Percentiles rank a stretch among this genome's conserved stretches.
Conservation (phyloP, 2,888 invertebrate species). For the Allygus modestus region DNA sequence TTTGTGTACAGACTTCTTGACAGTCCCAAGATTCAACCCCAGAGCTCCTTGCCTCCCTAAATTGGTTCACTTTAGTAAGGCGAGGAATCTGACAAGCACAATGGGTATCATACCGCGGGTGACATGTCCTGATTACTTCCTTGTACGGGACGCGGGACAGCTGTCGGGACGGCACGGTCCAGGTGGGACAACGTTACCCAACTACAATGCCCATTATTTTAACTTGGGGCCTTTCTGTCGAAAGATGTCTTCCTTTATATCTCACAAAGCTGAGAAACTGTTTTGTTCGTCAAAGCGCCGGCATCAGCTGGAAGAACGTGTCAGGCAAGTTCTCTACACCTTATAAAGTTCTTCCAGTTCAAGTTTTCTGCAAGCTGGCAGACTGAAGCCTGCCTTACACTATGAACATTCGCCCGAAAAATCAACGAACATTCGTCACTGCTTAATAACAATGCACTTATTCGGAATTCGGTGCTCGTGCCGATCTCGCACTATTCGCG, state of each 20-base stretch:
- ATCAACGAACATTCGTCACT: too few species aligned
- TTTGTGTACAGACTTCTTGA: not conserved
- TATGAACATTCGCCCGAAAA: too few species aligned
- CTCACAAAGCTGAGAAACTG: not conserved
- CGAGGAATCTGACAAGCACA: not conserved
- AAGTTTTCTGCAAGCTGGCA: too few species aligned
- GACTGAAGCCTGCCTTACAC: too few species aligned
- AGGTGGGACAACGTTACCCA: not conserved
- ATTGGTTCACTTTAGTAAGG: conserved; percentile 5
- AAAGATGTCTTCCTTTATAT: conserved; percentile 23
- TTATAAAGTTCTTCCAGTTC: too few species aligned
- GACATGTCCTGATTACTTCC: conserved; percentile 32
- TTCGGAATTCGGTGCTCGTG: too few species aligned
- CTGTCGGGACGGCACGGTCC: not conserved
- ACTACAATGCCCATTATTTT: conserved; percentile 33
- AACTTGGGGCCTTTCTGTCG: not conserved
- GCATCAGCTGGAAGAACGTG: not conserved
- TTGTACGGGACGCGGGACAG: conserved; percentile 2
- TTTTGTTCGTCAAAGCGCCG: not conserved
- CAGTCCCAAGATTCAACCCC: not conserved
- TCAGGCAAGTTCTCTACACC: too few species aligned
- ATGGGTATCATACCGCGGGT: conserved; percentile 13
- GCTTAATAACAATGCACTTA: too few species aligned
- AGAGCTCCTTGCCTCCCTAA: not conserved
- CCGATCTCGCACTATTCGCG: too few species aligned